These are phyloP conservation scores for Pemphigus obesinymphae DNA, from an alignment of 1,140 invertebrate genomes.

Conservation along the genomic window DNA sequence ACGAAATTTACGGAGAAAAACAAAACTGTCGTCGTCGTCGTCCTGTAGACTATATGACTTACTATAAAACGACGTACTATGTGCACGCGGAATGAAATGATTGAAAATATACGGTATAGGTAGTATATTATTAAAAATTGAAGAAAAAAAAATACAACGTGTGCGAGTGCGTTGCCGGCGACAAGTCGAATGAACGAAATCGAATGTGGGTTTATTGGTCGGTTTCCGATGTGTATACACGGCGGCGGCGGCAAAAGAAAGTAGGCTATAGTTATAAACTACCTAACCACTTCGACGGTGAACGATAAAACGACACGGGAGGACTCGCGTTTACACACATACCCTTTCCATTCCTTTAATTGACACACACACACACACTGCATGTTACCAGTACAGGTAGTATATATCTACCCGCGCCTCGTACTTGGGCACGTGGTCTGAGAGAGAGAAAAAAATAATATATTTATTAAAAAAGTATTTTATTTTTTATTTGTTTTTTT, in stretches of 20 bases:
- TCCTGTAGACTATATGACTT: background rate
- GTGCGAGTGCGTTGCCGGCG: constrained; percentile 25
- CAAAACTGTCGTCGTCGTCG: background rate
- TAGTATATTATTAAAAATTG: too few species aligned
- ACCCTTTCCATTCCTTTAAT: too few species aligned
- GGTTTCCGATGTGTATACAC: constrained; percentile 10
- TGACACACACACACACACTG: too few species aligned
- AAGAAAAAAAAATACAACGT: background rate
- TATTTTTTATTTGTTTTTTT: too few species aligned
- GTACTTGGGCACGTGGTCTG: too few species aligned
- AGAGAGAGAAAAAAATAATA: too few species aligned
- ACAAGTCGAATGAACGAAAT: constrained; percentile 39
- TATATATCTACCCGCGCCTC: too few species aligned
- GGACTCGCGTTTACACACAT: background rate
- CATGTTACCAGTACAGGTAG: too few species aligned
- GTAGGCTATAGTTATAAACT: constrained; percentile 6
- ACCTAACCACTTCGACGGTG: background rate
- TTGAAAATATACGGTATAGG: background rate
- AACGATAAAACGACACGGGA: background rate
- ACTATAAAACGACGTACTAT: background rate
- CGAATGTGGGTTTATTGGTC: constrained; percentile 42
- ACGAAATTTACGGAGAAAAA: background rate
- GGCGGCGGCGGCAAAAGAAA: constrained; percentile 8
- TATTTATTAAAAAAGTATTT: too few species aligned
- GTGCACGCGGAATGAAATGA: background rate